Percentiles rank a stretch among this genome's conserved stretches.
These are phyloP conservation scores for Abramis brama DNA, from an alignment of 2,113 vertebrate genomes.

Conservation along the genomic window DNA sequence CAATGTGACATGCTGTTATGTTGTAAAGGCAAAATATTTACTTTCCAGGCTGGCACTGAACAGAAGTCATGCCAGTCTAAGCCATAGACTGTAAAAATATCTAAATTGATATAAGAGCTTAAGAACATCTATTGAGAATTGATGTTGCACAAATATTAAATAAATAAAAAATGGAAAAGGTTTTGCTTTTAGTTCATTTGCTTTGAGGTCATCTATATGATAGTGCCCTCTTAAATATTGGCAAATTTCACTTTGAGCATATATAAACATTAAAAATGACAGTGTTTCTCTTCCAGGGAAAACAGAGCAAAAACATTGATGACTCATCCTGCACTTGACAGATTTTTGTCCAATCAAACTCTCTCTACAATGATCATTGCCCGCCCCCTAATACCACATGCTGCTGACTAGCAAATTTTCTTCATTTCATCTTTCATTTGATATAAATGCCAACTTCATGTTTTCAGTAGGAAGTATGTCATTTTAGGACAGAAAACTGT, in stretches of 20 bases:
- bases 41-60: neutral
- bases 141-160: neutral
- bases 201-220: neutral
- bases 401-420: neutral
- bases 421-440: neutral
- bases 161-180: neutral
- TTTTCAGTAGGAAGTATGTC: neutral
- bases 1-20: neutral
- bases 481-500: neutral
- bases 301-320: neutral
- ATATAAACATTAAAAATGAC: neutral
- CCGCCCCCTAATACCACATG: neutral
- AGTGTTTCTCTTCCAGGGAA: neutral
- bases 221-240: neutral
- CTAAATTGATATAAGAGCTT: neutral
- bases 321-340: neutral
- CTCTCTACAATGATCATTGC: neutral
- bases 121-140: neutral
- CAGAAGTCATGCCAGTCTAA: neutral
- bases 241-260: neutral
- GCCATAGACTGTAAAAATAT: too few species aligned
- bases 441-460: neutral
- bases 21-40: constrained; percentile 28
- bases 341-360: neutral
- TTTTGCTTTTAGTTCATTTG: neutral